These are phyloP conservation scores for Zoroaster sp. DNA, from an alignment of 53 echinoderm and acorn worm species.

Conservation along the genomic window DNA sequence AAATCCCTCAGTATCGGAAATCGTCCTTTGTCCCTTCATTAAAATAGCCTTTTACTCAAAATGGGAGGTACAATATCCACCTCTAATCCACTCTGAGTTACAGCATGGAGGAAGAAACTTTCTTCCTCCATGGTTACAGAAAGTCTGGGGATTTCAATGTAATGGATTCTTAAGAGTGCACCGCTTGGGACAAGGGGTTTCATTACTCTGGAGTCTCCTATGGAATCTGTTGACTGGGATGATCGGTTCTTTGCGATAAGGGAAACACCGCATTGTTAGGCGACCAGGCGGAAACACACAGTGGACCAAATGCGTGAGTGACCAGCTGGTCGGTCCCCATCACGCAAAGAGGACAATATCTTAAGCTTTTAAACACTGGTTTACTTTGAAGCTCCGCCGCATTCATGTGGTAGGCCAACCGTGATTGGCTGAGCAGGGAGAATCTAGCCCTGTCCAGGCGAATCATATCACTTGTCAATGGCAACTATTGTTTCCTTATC, in stretches of 20 bases:
- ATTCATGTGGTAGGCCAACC: neutral
- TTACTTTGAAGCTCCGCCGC: slow-evolving; percentile 23
- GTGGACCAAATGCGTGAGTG: neutral
- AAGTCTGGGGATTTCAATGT: neutral
- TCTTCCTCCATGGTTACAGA: too few relatives aligned
- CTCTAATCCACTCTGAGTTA: slow-evolving; percentile 22
- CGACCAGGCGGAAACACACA: slow-evolving; percentile 6
- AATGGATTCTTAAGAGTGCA: neutral
- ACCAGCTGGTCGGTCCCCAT: neutral
- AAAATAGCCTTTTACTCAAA: neutral
- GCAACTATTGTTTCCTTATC: neutral
- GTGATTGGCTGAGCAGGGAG: slow-evolving; percentile 16
- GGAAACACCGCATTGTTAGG: neutral
- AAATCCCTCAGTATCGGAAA: neutral
- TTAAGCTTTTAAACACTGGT: neutral
- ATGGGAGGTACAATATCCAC: neutral
- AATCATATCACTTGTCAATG: slow-evolving; percentile 33
- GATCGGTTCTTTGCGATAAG: neutral
- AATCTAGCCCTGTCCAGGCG: slow-evolving; percentile 25
- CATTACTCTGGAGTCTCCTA: neutral
- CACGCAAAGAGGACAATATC: neutral
- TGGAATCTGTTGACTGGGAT: neutral
- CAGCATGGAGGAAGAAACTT: too few relatives aligned
- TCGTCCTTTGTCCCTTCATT: neutral
- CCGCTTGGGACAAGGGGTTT: neutral